Base-by-base conservation (phyloP, 2,888 invertebrate genomes). In the Ormyrus pomaceus region DNA sequence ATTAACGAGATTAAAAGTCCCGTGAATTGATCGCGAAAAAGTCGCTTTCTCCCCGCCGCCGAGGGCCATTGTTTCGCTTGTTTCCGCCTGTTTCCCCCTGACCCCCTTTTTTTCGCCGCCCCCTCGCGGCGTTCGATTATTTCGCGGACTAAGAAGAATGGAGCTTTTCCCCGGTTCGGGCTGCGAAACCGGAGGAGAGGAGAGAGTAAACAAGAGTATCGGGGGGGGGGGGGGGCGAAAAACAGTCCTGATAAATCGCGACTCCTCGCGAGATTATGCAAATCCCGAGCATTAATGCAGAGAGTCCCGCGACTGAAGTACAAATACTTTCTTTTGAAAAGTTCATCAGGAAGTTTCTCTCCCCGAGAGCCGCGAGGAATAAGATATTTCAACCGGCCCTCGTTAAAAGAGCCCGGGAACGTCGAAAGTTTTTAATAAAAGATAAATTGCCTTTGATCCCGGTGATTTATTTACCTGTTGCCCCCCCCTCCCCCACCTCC, bases 1-100 rank as follows among this genome's bases (percentile, higher is more conserved):
- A 79, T 74, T 53, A 75, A 79, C 59, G 74, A 79, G 70, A 79
- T 79, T 79, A 79, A 74, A 70, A 79, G 61, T 66, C 62, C 53
- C 65, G 56, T 11, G 71, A 48, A 77, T 72, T 66, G 65, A 51
- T 71, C 53, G 65, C 71, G 64, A 51, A 34, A 77, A 56, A 77
- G 64, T 34, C 34, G 34, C 70, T 64, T 55, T 61, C 48, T 56
- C 56, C 77, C 34, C 45, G 62, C 55, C 4, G 13, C n/a, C 13
- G 13, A 2, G 34, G 34, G 34, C 34, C 34, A 34, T 34, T 34
- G 34, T 34, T 34, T 34, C 34, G 34, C 34, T 34, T 34, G 34
- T 34, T 34, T 34, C 34, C 34, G 34, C 34, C 34, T 4, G 34
- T 34, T 34, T 34, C 34, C 34, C 4, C 34, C 34, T n/a, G 34